A percentile compares a stretch with the other conserved stretches of the same genome.
Conservation (phyloP, 2,113 vertebrate genomes). For the Datnioides undecimradiatus region DNA sequence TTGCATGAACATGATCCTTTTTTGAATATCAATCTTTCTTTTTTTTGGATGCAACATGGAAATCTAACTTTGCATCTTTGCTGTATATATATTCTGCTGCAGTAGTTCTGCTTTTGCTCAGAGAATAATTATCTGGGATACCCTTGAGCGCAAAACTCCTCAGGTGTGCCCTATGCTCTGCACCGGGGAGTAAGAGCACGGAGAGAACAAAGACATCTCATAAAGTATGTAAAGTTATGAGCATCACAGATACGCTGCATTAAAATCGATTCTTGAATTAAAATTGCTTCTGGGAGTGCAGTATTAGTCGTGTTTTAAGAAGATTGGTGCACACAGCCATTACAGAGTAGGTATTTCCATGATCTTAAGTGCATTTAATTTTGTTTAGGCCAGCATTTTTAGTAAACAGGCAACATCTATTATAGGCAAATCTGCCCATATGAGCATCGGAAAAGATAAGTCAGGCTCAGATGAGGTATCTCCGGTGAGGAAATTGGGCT, state of each 20-base stretch:
- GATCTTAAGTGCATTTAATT: constrained; percentile 69
- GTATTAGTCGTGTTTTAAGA: constrained; percentile 50
- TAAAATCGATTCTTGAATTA: constrained; percentile 66
- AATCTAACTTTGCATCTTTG: constrained; percentile 31
- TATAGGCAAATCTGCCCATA: constrained; percentile 18
- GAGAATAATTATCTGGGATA: constrained; percentile 41
- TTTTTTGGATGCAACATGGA: constrained; percentile 37
- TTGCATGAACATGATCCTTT: constrained; percentile 15
- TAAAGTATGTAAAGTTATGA: constrained; percentile 63
- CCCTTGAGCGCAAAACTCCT: constrained; percentile 44
- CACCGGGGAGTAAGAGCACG: constrained; percentile 31
- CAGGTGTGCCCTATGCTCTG: constrained; percentile 51
- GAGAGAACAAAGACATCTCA: constrained; percentile 52
- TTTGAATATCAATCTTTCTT: background rate
- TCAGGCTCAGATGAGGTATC: constrained; percentile 11
- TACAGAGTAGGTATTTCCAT: constrained; percentile 57
- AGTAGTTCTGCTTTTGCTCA: constrained; percentile 7
- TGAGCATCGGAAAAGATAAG: constrained; percentile 35
- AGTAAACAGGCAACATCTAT: constrained; percentile 43
- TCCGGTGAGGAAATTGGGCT: constrained; percentile 43
- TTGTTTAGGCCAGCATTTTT: constrained; percentile 61
- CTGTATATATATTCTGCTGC: background rate
- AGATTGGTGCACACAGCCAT: constrained; percentile 49
- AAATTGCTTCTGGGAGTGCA: constrained; percentile 30
- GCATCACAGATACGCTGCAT: constrained; percentile 32